Evolutionary conservation across 2,888 invertebrate species (phyloP), one percentile per base, ranked within the genome.

Genomic region (Macrophya alboannulata): DNA sequence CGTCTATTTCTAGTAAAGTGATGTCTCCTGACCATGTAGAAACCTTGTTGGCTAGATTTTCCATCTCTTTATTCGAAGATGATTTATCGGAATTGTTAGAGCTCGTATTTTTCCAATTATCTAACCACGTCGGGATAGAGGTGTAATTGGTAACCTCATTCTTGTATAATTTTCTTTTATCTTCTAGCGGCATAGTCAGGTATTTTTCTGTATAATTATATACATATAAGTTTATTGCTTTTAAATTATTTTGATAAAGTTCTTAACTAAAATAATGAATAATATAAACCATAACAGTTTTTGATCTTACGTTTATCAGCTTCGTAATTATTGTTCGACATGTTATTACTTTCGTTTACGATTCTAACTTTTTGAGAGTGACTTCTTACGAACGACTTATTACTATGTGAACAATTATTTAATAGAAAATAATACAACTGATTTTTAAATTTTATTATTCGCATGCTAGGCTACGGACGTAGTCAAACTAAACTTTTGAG

Each of bases 1-100:
- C 97, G 94, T 98, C 98, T 85, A 98, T 95, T 95, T 97, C 97
- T 74, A 99, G 94, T 82, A 95, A 95, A 0, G 98, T 98, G 40
- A 99, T 98, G 92, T 98, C 98, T 1, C 98, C 98, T 91, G 94
- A 94, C 94, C 95, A 97, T 86, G 97, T 93, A 9, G 96, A 96
- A 72, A 97, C 94, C 92, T 95, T 96, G n/a, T 95, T 93, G 6
- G 94, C 93, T 51, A 91, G 89, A 17, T 71, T 88, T 90, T 87
- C 84, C 17, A 86, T 85, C 2, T 48, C 68, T 4, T 84, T 62
- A n/a, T 37, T 43, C 0, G 3, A 21, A 0, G 45, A 12, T 0
- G 25, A n/a, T n/a, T n/a, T 17, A 21, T 45, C 82, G 25, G 59
- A 21, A 3, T 0, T 43, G 88, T 93, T 92, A 87, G 94, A 90